These are phyloP conservation scores for Cavia aperea DNA, from an alignment of 2,113 vertebrate species.

Conservation along the genomic window DNA sequence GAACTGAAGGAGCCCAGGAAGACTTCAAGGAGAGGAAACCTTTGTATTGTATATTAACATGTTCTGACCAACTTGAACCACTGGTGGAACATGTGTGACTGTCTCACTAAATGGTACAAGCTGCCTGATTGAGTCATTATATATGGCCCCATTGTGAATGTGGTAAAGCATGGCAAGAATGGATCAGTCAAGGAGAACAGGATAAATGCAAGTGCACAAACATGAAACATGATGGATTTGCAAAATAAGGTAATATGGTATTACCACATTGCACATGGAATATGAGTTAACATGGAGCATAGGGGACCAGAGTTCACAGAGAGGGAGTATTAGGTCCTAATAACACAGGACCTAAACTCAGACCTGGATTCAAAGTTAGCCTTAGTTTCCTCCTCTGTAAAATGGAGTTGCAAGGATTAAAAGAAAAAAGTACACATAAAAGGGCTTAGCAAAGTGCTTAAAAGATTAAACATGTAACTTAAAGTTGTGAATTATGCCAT, in stretches of 20 bases:
- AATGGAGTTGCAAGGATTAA: background rate
- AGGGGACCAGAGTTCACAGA: background rate
- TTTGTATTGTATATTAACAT: background rate
- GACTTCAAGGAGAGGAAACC: background rate
- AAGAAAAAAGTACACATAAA: constrained; percentile 11
- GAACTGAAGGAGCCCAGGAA: background rate
- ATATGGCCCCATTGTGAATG: background rate
- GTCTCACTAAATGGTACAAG: background rate
- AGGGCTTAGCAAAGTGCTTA: constrained; percentile 9
- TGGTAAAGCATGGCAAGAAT: background rate
- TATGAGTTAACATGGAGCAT: background rate
- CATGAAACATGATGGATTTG: background rate
- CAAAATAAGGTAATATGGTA: background rate
- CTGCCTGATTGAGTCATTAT: background rate
- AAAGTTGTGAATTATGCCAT: background rate
- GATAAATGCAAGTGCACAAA: background rate
- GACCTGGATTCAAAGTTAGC: background rate
- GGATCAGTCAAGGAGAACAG: background rate
- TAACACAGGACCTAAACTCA: background rate
- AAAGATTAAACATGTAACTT: constrained; percentile 17
- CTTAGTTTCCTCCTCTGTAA: background rate
- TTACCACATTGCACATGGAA: background rate
- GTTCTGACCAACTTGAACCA: background rate
- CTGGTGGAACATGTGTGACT: background rate
- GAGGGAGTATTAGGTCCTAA: background rate